Conservation (phyloP, 2,888 invertebrate genomes). For the Eumacrocentrus americanus region DNA sequence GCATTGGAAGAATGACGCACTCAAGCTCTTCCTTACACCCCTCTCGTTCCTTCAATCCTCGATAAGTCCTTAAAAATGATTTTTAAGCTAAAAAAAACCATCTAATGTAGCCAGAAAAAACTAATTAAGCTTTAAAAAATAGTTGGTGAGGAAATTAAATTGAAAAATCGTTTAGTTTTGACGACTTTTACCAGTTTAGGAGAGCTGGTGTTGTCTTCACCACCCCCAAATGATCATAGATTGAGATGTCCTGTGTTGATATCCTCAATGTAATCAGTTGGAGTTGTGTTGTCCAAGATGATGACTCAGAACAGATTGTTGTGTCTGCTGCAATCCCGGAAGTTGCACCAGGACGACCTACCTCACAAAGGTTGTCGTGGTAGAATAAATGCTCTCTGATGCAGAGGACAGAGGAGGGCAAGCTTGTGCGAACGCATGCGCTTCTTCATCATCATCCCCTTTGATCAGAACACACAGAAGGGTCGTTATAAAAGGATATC, state of each 20-base stretch:
- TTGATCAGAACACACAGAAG: no score
- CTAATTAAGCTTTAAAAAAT: no score
- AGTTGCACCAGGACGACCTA: conserved; percentile 44
- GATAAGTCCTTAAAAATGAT: no score
- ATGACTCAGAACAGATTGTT: conserved; percentile 5
- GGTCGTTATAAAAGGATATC: no score
- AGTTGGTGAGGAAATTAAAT: no score
- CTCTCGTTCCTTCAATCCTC: no score
- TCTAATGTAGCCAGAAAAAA: no score
- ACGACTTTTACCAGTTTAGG: background rate
- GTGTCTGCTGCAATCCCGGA: conserved; percentile 4
- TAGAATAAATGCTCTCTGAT: conserved; percentile 46
- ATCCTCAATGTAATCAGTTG: background rate
- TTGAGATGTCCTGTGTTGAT: background rate
- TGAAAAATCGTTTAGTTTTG: background rate
- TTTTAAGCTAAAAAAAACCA: no score
- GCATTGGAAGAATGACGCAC: background rate
- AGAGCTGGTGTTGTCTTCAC: background rate
- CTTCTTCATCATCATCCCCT: no score
- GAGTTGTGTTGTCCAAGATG: background rate
- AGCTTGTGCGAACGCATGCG: conserved; percentile 47
- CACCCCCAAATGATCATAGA: background rate
- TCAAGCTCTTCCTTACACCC: no score
- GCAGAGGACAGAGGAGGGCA: conserved; percentile 41
- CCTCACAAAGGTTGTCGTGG: conserved; percentile 48